Base-by-base conservation (phyloP, 2,797 vertebrate species). In the Manis pentadactyla region DNA sequence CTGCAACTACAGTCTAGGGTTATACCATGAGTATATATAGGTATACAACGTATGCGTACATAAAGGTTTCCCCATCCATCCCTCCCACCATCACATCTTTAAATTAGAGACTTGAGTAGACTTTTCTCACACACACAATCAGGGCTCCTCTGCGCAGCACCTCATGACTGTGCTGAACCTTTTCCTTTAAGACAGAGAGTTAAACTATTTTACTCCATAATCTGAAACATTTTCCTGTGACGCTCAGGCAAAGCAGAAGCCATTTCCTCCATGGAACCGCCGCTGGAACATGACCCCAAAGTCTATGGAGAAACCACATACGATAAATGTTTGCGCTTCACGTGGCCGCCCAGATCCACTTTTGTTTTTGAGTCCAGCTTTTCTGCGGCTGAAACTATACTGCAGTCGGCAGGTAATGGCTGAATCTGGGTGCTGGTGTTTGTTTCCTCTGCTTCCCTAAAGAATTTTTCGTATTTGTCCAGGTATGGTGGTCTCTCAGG, bases 401-500 rank as follows among this genome's bases (percentile, higher is more conserved):
- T 51, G 83, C 98, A 97, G 86, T 98, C 98, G n/a, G 95, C 96
- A 77, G 98, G 94, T 87, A 97, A 97, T 0, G 97, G 97, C 96
- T 97, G 98, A 96, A 98, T 97, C 0, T 87, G 98, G 42, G 92
- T 1, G 5, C 97, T 97, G 0, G 97, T 90, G 69, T 85, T 89
- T 57, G 95, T 94, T 92, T 99, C 98, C 77, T 98, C 98, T 0
- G 99, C 98, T 97, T 99, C 99, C 66, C 98, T 99, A 92, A 99
- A 99, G 95, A 99, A 99, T 73, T 99, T 99, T 46, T 99, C 99
- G 0, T 99, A 99, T 17, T 98, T 99, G 98, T 99, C 99, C 98
- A 99, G 97, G 92, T 99, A 99, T 0, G 99, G 92, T 0, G 99
- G 99, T 53, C 98, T 98, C 97, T 99, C 99, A 4, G 99, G 99